phyloP scores from a whole-genome alignment of 2,113 vertebrate genomes.

The Peromyscus leucopus region DNA sequence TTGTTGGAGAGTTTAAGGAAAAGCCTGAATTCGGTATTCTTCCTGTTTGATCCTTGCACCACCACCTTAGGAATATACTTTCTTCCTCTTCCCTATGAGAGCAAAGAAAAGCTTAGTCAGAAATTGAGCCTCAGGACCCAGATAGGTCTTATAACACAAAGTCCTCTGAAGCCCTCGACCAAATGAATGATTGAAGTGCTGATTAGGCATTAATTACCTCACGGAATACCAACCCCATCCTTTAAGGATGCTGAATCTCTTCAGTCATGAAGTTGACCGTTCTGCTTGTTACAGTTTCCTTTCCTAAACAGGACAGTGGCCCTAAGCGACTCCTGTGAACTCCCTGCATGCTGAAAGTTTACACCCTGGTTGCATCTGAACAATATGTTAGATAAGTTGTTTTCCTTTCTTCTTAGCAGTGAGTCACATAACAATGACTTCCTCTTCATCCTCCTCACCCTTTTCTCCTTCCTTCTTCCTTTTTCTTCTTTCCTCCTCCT shows the following conservation, averaged over 20 bases:
- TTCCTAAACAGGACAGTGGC: background rate
- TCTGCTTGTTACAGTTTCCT: constrained; percentile 48
- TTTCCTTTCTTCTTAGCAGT: background rate
- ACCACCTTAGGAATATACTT: constrained; percentile 50
- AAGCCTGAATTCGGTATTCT: constrained; percentile 56
- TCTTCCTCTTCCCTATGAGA: constrained; percentile 62
- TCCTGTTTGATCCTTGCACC: constrained; percentile 39
- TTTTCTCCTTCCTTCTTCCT: background rate
- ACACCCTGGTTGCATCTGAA: constrained; percentile 23
- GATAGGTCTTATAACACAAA: constrained; percentile 31
- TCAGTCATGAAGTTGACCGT: constrained; percentile 4
- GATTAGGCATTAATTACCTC: constrained; percentile 28
- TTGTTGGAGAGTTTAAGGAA: constrained; percentile 72
- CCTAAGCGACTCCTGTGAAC: background rate
- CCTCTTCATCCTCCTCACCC: background rate
- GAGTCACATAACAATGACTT: background rate
- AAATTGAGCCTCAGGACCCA: constrained; percentile 62
- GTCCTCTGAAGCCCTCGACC: constrained; percentile 58
- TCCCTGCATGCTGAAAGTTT: background rate
- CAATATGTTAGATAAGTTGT: background rate
- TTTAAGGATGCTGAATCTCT: constrained; percentile 41
- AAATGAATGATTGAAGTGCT: constrained; percentile 43
- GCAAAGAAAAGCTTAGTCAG: constrained; percentile 65
- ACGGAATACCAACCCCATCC: constrained; percentile 45
- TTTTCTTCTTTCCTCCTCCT: background rate